Base-by-base conservation (phyloP, 1,140 invertebrate species). In the Limonius californicus region DNA sequence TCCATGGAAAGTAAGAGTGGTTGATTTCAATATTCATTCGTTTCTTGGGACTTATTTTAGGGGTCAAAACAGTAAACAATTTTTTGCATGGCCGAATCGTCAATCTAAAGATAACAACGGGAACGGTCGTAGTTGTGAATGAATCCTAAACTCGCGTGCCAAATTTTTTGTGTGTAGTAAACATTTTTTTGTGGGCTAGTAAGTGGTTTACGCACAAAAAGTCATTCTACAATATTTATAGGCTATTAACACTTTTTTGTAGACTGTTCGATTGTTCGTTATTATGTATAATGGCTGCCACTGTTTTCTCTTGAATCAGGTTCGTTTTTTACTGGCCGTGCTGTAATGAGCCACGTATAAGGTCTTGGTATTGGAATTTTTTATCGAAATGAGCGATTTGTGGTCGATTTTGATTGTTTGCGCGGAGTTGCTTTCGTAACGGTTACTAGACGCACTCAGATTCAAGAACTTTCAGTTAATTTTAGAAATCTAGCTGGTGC, bases 201-300 rank as follows among this genome's bases (percentile, higher is more conserved):
- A 50, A 50, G 45, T 50, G 45, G 45, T 50, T 50, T 50, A 50
- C 45, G 45, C 45, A 50, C 45, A 50, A 50, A 50, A 50, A 50
- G 45, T 50, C 45, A 50, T 50, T 50, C 45, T 50, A 50, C 45
- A 50, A 50, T 50, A 50, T 50, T 50, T 50, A 50, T 50, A 50
- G 45, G 45, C 45, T 50, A 50, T 50, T 50, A 50, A 50, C 45
- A 50, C 45, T 50, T 50, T 50, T 50, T 50, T 50, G 45, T 50
- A 6, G 45, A 2, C 20, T 19, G 45, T 50, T 50, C 45, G 16
- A 50, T 50, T 50, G 45, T 50, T 39, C 35, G 20, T 50, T 50
- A 50, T 50, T 50, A 50, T 50, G 45, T 50, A 50, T 50, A 50
- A 50, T 50, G 45, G 45, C 45, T 50, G 45, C 45, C 45, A 50